Base-by-base conservation (phyloP, 2,113 vertebrate species). In the Antennarius striatus region DNA sequence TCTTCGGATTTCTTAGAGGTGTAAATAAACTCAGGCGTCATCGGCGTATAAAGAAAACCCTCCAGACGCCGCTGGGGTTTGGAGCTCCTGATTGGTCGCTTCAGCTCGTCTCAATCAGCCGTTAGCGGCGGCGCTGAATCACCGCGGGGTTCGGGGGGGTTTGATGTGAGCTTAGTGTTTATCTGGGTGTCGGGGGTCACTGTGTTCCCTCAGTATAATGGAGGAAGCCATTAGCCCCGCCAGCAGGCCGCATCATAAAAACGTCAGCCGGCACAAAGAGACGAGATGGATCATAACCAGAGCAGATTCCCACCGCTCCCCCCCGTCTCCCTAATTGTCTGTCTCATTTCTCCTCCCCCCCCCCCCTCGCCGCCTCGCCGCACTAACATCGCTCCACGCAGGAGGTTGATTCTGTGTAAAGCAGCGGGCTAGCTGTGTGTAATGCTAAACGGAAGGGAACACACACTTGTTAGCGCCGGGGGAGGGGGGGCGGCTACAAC, bases 171-270 rank as follows among this genome's bases (percentile, higher is more conserved):
- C 14, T 56, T 39, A 3, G 74, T 70, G 77, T 83, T 77, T 83
- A 81, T 71, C 59, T 22, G 70, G 63, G 83, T 75, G 81, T 77
- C 53, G n/a, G 58, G 79, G 75, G 78, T 81, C 86, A 80, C 66
- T 61, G 75, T 81, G 82, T 83, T 83, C 74, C 56, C 71, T 86
- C 61, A 80, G 73, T 78, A 72, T 87, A 87, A 89, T 87, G 81
- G 83, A 85, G 73, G 68, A 77, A 82, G 83, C 77, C 85, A 87
- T 89, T 84, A 87, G 79, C 81, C 66, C 71, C 55, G 79, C 65
- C 86, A 79, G 87, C 82, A 84, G 81, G 78, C 77, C 67, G 62
- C 79, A 79, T 84, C 87, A 87, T 89, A 85, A 87, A 85, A 82
- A 63, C 77, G 76, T 87, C 83, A 84, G 79, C 73, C 68, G 81